Evolutionary conservation across 1,140 invertebrate genomes (phyloP), one percentile per base, ranked within the genome.

Genomic region (Pararge aegeria): DNA sequence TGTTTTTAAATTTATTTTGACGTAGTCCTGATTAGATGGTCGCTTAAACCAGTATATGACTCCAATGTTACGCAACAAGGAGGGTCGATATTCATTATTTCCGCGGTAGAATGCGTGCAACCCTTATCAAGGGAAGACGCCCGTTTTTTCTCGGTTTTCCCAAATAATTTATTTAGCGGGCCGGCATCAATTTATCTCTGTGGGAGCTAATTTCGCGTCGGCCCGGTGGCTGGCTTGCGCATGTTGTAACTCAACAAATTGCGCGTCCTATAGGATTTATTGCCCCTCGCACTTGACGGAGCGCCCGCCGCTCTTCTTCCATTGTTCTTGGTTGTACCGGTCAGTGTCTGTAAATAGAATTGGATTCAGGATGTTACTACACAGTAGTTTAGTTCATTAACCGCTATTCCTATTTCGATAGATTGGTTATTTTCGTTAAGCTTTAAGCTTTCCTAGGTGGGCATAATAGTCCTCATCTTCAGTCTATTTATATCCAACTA

Each of bases 181-280:
- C 80, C 66, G 78, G 78, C 86, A 75, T 87, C 84, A 86, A 89
- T 89, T 89, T 89, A 87, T 87, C 84, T 86, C 83, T 75, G 81
- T 78, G 78, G 77, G 78, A 87, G 86, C 86, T 89, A 89, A 89
- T 89, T 89, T 87, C 80, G 78, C 81, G 84, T 85, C 81, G 77
- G 84, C 66, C 82, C 78, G 83, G 83, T 85, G 82, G 83, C 80
- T 82, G 76, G 77, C 74, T n/a, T 83, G 81, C 86, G 83, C 83
- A 89, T 89, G 86, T 73, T 86, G 86, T 89, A 87, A 89, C 86
- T 89, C 87, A 89, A 83, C 86, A 86, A 89, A 89, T 89, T 89
- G 83, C 86, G 78, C 79, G 83, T 89, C 84, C 80, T 79, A 66
- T 66, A 56, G 68, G 76, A 89, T 89, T 89, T 89, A 89, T 86